These are phyloP conservation scores for Isotomurus palustris DNA, from an alignment of 2,888 invertebrate genomes.

Conservation along the genomic window DNA sequence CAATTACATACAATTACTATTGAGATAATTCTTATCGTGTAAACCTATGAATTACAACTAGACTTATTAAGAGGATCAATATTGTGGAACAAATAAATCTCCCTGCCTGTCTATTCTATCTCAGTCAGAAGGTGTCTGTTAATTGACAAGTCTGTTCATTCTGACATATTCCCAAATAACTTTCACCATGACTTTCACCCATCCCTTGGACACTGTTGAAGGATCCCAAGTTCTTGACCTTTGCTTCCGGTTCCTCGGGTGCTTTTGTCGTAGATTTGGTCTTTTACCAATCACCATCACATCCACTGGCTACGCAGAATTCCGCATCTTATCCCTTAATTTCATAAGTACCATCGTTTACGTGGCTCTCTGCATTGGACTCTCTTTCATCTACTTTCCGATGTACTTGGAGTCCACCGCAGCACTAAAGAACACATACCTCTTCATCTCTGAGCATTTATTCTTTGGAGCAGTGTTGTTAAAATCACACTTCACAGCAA, in stretches of 20 bases:
- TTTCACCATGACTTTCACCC: no score
- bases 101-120: no score
- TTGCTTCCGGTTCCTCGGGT: slow-evolving; percentile 1
- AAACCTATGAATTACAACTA: no score
- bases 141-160: no score
- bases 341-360: not conserved
- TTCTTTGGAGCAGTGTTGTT: not conserved
- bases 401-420: not conserved
- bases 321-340: not conserved
- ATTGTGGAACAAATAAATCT: no score
- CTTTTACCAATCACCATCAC: not conserved
- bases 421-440: not conserved
- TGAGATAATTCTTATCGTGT: no score
- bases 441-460: not conserved
- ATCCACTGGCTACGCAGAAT: not conserved
- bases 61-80: no score
- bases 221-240: not conserved
- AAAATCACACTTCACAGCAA: no score
- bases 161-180: no score
- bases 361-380: not conserved
- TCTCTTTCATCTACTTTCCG: not conserved
- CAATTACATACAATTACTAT: no score
- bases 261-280: not conserved
- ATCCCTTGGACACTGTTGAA: slow-evolving; percentile 1
- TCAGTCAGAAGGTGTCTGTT: no score